These are phyloP conservation scores for Centropristis striata DNA, from an alignment of 2,113 vertebrate species.

Conservation along the genomic window DNA sequence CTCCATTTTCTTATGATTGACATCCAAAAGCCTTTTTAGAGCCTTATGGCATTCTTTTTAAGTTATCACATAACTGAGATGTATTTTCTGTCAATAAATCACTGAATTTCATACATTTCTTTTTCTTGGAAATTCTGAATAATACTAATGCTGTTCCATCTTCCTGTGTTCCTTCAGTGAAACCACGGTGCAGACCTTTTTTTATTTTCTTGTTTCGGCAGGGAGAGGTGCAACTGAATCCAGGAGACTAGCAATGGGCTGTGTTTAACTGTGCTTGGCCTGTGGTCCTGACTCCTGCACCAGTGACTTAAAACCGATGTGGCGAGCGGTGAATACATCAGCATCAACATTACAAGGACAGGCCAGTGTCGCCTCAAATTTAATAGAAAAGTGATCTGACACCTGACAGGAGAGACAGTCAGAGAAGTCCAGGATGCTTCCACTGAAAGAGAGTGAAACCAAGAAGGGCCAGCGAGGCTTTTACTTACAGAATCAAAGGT, in stretches of 20 bases:
- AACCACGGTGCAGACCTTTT: not conserved
- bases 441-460: not conserved
- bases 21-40: too few species aligned
- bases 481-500: not conserved
- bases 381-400: conserved; percentile 8
- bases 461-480: not conserved
- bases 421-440: not conserved
- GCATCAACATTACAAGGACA: not conserved
- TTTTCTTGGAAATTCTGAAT: too few species aligned
- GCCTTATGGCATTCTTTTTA: too few species aligned
- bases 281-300: not conserved
- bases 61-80: too few species aligned
- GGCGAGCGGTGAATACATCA: not conserved
- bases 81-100: too few species aligned
- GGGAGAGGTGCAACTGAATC: not conserved
- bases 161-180: not conserved
- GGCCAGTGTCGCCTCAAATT: not conserved
- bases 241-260: not conserved
- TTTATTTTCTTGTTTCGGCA: not conserved
- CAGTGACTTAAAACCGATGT: not conserved
- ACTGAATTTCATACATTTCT: too few species aligned
- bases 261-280: not conserved
- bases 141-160: too few species aligned
- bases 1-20: too few species aligned
- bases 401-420: conserved; percentile 17